A percentile compares a stretch with the other conserved stretches of the same genome.
phyloP scores from a whole-genome alignment of 1,140 invertebrate genomes.

The Xylocopa sonorina region DNA sequence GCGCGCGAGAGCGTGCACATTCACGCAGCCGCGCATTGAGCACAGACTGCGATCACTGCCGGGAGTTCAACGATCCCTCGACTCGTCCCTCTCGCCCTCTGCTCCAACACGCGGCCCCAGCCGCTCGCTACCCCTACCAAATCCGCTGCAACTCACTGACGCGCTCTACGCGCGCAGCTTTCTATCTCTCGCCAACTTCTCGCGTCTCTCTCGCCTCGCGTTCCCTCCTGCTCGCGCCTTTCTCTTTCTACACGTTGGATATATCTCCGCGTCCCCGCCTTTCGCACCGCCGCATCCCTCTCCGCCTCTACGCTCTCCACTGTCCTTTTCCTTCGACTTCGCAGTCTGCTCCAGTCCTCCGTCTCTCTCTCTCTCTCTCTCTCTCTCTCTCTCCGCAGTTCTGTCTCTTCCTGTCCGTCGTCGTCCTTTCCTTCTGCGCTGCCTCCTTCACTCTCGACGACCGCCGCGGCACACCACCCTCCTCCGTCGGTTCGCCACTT shows the following conservation, averaged over 20 bases:
- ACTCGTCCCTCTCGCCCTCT: slow-evolving; percentile 59
- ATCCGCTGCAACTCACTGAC: not conserved
- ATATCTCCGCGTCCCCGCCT: slow-evolving; percentile 13
- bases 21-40: slow-evolving; percentile 61
- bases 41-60: slow-evolving; percentile 58
- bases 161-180: not conserved
- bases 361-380: slow-evolving; percentile 35
- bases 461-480: no score
- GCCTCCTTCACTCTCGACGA: slow-evolving; percentile 27
- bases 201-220: slow-evolving; percentile 10
- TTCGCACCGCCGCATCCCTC: slow-evolving; percentile 13
- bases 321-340: slow-evolving; percentile 36
- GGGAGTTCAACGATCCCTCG: slow-evolving; percentile 71
- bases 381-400: slow-evolving; percentile 16
- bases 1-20: slow-evolving; percentile 32
- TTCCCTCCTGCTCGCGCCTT: slow-evolving; percentile 28
- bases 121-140: slow-evolving; percentile 5
- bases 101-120: slow-evolving; percentile 6
- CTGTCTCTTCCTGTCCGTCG: slow-evolving; percentile 45
- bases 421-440: slow-evolving; percentile 51
- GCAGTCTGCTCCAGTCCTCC: not conserved
- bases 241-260: slow-evolving; percentile 37
- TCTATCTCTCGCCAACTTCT: slow-evolving; percentile 27
- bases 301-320: slow-evolving; percentile 8
- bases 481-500: not conserved